phyloP scores from a whole-genome alignment of 2,888 invertebrate genomes.

The Hypomecis punctinalis region DNA sequence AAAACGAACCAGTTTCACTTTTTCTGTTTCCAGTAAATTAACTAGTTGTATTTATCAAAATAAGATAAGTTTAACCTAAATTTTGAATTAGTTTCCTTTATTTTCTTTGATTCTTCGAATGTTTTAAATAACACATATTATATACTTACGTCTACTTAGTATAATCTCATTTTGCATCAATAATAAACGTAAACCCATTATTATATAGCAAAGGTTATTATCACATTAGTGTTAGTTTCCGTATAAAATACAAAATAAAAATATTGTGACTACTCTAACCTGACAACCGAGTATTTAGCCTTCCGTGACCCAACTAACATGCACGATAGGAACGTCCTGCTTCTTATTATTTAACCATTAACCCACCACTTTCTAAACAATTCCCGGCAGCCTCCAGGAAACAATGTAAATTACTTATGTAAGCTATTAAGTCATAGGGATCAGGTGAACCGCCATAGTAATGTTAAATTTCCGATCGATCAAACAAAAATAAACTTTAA shows the following conservation, averaged over 20 bases:
- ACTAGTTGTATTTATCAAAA: too few species aligned
- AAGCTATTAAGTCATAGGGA: conserved; percentile 58
- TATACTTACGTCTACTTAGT: too few species aligned
- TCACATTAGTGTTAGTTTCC: not conserved
- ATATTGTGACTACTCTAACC: not conserved
- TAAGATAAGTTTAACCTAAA: not conserved
- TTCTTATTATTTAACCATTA: conserved; percentile 51
- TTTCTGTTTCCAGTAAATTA: too few species aligned
- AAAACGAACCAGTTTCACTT: too few species aligned
- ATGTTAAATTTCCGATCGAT: conserved; percentile 43
- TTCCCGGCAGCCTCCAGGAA: conserved; percentile 59
- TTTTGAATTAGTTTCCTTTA: not conserved
- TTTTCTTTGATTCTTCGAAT: not conserved
- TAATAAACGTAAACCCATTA: not conserved
- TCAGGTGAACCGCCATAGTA: conserved; percentile 57
- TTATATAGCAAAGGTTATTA: not conserved
- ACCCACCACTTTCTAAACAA: conserved; percentile 59
- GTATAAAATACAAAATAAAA: not conserved
- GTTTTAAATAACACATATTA: not conserved
- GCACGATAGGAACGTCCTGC: conserved; percentile 8
- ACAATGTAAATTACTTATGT: conserved; percentile 63
- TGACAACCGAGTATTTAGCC: not conserved
- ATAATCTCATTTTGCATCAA: not conserved
- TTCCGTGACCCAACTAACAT: conserved; percentile 22
- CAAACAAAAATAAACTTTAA: conserved; percentile 48